Base-by-base conservation (phyloP, 2,888 invertebrate genomes). In the Stenchaetothrips biformis region DNA sequence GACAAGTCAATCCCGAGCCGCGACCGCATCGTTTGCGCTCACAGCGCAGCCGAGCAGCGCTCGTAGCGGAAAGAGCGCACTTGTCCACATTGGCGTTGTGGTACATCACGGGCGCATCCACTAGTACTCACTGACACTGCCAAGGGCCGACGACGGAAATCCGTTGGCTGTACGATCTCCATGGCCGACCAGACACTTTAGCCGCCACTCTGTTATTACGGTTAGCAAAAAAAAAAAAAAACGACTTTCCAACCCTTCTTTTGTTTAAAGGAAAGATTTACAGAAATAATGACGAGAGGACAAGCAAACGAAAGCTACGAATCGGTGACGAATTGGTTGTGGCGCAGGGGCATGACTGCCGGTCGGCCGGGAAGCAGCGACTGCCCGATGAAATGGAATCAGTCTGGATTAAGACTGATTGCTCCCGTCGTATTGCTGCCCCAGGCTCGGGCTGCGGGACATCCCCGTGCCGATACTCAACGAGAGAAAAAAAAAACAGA, bases 21-120 rank as follows among this genome's bases (percentile, higher is more conserved):
- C 25, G 67, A 74, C 67, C 67, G 25, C 67, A 74, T 74, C 67
- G 67, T 74, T 74, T 74, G 67, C 67, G 53, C 53, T 53, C 53
- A 13, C 53, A 37, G 37, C 37, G 37, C 37, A 4, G 37, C 37
- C 37, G 2, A 13, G 18, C 53, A 21, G 67, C 67, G 67, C 67
- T 74, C 37, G 37, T n/a, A 25, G 67, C 67, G 67, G 21, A 21
- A 74, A 53, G 13, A 53, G 13, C 37, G 37, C 37, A 37, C 67
- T 74, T 25, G 21, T 74, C 25, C 67, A 74, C 67, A 74, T 74
- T 67, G 67, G 67, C 21, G 21, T 67, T 74, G 67, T 74, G 67
- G 25, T 74, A 25, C 59, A 59, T 18, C 16, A 18, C 18, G 59
- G 59, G 18, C 16, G 59, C 59, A 59, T 59, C 59, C 59, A 18